Percentiles rank a stretch among this genome's conserved stretches.
phyloP scores from a whole-genome alignment of 2,797 vertebrate genomes.

The Okamejei kenojei region DNA sequence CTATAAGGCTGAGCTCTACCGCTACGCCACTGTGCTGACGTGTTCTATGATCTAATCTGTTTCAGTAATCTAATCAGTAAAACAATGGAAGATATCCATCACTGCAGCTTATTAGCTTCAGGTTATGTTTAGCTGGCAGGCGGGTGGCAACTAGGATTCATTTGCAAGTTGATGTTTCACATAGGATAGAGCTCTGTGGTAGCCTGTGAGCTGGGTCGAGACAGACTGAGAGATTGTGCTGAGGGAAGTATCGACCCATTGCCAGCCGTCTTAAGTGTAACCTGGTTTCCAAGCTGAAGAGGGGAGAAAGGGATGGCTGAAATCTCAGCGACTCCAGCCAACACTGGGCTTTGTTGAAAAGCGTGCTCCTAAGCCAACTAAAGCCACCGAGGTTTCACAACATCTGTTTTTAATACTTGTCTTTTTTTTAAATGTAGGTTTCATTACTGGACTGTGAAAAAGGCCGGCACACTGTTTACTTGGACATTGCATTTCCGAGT shows the following conservation, averaged over 20 bases:
- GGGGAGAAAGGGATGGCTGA: background rate
- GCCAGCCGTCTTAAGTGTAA: background rate
- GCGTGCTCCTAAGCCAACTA: background rate
- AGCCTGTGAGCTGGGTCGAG: background rate
- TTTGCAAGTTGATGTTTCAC: background rate
- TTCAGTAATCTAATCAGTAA: no score
- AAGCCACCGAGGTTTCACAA: background rate
- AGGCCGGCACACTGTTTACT: constrained; percentile 17
- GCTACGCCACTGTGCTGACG: no score
- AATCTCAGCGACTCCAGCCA: background rate
- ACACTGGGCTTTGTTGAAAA: background rate
- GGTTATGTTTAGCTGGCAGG: background rate
- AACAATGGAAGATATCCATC: no score
- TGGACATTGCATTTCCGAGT: background rate
- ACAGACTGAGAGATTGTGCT: background rate
- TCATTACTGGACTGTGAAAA: background rate
- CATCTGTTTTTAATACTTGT: constrained; percentile 16
- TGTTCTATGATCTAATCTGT: no score
- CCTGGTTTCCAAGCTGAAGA: background rate
- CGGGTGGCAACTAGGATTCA: background rate
- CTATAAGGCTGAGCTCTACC: no score
- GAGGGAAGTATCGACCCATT: background rate
- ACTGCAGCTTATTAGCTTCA: background rate
- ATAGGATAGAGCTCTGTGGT: background rate
- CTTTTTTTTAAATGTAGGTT: constrained; percentile 1